Evolutionary conservation across 1,140 invertebrate species (phyloP), one percentile per base, ranked within the genome.

Genomic region (Galleria mellonella): DNA sequence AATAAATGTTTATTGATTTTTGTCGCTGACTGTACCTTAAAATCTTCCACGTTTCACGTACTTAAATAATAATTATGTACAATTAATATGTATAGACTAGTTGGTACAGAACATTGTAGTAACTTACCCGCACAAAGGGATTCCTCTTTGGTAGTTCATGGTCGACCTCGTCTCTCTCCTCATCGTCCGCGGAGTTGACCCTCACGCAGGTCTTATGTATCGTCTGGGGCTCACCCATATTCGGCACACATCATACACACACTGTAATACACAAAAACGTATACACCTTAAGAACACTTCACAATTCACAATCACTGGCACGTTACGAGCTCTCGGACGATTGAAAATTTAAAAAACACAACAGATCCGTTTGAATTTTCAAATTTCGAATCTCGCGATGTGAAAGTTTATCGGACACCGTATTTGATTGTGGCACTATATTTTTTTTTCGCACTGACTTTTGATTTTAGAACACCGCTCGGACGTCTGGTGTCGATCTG

Each of bases 201-300:
- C 77, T 50, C 43, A 84, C 77, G 55, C 77, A 82, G 43, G 81
- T 84, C 58, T 78, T 84, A 42, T 84, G 77, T 51, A 78, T 59
- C n/a, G 49, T 56, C 41, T 62, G 52, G 13, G 51, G 47, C 14
- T 74, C 76, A 74, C 47, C 71, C 73, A 77, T 81, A 72, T 57
- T 67, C 63, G 23, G 60, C 60, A 72, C 69, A 63, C 73, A 79
- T 75, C 48, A 76, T 72, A 74, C 63, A 72, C 58, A 36, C 28
- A 9, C 28, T 4, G 23, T n/a, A n/a, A n/a, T n/a, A 47, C 49
- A 52, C 17, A 23, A 2, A 23, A 23, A 2, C 6, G 51, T 46
- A 39, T 32, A 14, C 44, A 56, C 44, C 33, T 12, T 12, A 43
- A n/a, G n/a, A 23, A 2, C 17, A 23, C 2, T 3, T 23, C 17